Base-by-base conservation (phyloP, 2,888 invertebrate species). In the Sarcophaga carnaria region DNA sequence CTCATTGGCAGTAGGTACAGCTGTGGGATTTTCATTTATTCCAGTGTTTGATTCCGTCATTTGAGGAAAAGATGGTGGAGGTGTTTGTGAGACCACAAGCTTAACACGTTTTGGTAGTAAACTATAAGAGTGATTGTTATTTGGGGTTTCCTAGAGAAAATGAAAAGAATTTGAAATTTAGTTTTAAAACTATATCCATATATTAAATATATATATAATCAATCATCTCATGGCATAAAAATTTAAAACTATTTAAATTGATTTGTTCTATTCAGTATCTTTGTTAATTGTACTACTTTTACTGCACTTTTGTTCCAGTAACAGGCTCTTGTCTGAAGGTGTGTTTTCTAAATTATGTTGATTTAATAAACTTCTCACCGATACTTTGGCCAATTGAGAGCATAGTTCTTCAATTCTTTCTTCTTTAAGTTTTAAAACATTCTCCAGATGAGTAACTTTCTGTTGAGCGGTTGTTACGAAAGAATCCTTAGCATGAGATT, bases 401-500 rank as follows among this genome's bases (percentile, higher is more conserved):
- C 90, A 90, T 4, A 93, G 85, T 80, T 93, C 93, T 12, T 92
- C 92, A 72, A 93, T 92, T 22, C 92, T 91, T 69, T 93, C 91
- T 14, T 90, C 85, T 87, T 92, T 93, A 10, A 93, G 85, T 69
- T 90, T 89, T 17, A 93, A 87, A 3, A 92, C 89, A 82, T 92
- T 92, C 85, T 93, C 93, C 88, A 93, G 89, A 89, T 93, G 93
- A 4, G 89, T 82, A 1, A 90, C 72, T 80, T 91, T 92, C 49
- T 91, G 89, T 14, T 76, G 79, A 1, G 91, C 82, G 0, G 88
- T 80, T 10, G 47, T 79, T 14, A 92, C 87, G 22, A 88, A 88
- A 0, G 66, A 74, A 64, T 92, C 91, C 83, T 93, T 93, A 54
- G 89, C 88, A 60, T 87, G 89, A 11, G 89, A 89, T 11, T 92